These are phyloP conservation scores for Ectropis crepuscularia DNA, from an alignment of 2,888 invertebrate genomes.

Conservation along the genomic window DNA sequence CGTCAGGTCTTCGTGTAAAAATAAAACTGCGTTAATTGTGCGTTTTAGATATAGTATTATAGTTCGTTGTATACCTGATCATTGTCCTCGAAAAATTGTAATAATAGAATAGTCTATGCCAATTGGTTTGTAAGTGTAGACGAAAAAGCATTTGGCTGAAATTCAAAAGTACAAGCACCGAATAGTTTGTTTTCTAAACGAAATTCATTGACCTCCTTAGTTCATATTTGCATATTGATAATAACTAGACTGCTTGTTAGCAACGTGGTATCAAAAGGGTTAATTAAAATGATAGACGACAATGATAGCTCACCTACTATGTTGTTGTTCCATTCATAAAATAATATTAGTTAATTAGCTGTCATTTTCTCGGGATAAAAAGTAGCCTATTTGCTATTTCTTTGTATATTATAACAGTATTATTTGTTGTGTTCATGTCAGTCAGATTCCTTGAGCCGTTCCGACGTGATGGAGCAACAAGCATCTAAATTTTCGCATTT, in stretches of 20 bases:
- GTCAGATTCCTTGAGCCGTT: too few species aligned
- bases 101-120: slow-evolving; percentile 19
- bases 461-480: too few species aligned
- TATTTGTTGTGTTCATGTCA: too few species aligned
- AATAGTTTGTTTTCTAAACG: slow-evolving; percentile 16
- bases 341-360: too few species aligned
- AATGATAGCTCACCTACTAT: too few species aligned
- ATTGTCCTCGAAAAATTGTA: slow-evolving; percentile 20
- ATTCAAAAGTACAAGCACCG: slow-evolving; percentile 24
- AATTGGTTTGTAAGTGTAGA: slow-evolving; percentile 12
- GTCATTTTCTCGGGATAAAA: too few species aligned
- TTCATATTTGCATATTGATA: slow-evolving; percentile 8
- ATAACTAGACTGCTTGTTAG: not conserved
- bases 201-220: slow-evolving; percentile 22
- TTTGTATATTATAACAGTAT: too few species aligned
- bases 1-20: slow-evolving; percentile 15
- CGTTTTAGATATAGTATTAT: slow-evolving; percentile 3
- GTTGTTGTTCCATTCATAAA: too few species aligned
- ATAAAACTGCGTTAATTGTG: slow-evolving; percentile 24
- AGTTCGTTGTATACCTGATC: slow-evolving; percentile 13
- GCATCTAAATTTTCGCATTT: too few species aligned
- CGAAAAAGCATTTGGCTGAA: slow-evolving; percentile 18
- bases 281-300: slow-evolving; percentile 3
- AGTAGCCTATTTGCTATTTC: too few species aligned
- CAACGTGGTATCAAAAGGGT: slow-evolving; percentile 1